Base-by-base conservation (phyloP, 1,140 invertebrate species). In the Cyclargus thomasi region DNA sequence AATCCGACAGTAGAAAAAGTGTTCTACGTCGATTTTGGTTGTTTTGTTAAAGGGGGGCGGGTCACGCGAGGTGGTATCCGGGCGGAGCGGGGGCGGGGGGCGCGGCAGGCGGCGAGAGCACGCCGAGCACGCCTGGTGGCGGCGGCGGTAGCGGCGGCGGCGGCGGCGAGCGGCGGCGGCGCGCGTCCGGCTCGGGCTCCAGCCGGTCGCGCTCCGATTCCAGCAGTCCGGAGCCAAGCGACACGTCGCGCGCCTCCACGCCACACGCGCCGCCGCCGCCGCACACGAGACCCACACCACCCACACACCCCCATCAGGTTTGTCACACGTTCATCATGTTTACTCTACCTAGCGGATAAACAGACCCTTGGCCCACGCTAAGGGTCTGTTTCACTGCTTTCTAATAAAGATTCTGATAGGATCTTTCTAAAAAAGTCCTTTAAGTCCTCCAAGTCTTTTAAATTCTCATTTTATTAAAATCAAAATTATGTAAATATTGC, bases 201-300 rank as follows among this genome's bases (percentile, higher is more conserved):
- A 39, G 36, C 36, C 36, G 36, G 8, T 88, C 82, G 74, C 81
- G 82, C 70, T 85, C 83, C 59, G 81, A 88, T 71, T 83, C 86
- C 68, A 82, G 77, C 70, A 86, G 85, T 63, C 82, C 85, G 2
- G 86, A 86, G 74, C 83, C 82, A 63, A 87, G 83, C 75, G 83
- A 88, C 72, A 86, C 83, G 53, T 86, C 84, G 70, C 83, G 85
- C 23, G 85, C 86, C 62, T 85, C 86, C 66, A 88, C 84, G 67
- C 86, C 86, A 8, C 76, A 78, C 64, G 72, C 80, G 47, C 78
- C 79, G 74, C 75, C 82, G 69, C 72, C 79, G 70, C 76, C 77
- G 68, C 62, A 64, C 11, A 57, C 69, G 59, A 55, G 67, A n/a
- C 76, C 82, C n/a, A 79, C 82, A n/a, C 78, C 80, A 55, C 77